Base-by-base conservation (phyloP, 2,797 vertebrate species). In the Heteromormyrus szaboi region DNA sequence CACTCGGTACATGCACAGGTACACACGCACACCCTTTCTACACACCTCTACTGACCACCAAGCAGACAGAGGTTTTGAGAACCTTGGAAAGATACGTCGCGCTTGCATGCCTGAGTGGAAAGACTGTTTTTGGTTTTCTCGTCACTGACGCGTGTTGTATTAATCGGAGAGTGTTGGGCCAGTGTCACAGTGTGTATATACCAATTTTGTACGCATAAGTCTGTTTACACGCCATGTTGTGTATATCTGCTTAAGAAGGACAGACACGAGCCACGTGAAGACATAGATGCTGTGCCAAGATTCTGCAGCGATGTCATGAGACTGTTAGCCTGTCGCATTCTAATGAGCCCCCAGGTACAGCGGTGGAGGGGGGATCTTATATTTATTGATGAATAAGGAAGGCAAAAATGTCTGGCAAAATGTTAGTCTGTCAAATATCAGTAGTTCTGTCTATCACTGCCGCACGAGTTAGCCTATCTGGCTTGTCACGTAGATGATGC, bases 121-220 rank as follows among this genome's bases (percentile, higher is more conserved):
- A 93, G 94, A 93, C 94, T 96, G 65, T 89, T 95, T 96, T 96
- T 95, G 95, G 95, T 95, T 96, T 53, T 96, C 96, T 95, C 93
- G 93, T 95, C 93, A 94, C 92, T 94, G 91, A 93, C 95, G 95
- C 95, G 79, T 95, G 91, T 93, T 3, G 6, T 81, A 46, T 11
- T n/a, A 46, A 81, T 44, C 2, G 2, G 17, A 46, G 14, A 46
- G 17, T 46, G 41, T 22, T 46, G 41, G 17, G 76, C 8, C 76
- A 46, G 76, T 81, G 37, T 46, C 76, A 29, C 50, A 53, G 25
- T 86, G 51, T 37, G 25, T 54, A 56, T 59, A 59, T 33, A 86
- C 17, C 51, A 89, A 95, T 93, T 94, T 96, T 89, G 94, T 96
- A 96, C 95, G 95, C 95, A 46, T 48, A 53, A 17, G 22, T 85